Conservation (phyloP, 2,797 vertebrate species). For the Myotis findleyi region DNA sequence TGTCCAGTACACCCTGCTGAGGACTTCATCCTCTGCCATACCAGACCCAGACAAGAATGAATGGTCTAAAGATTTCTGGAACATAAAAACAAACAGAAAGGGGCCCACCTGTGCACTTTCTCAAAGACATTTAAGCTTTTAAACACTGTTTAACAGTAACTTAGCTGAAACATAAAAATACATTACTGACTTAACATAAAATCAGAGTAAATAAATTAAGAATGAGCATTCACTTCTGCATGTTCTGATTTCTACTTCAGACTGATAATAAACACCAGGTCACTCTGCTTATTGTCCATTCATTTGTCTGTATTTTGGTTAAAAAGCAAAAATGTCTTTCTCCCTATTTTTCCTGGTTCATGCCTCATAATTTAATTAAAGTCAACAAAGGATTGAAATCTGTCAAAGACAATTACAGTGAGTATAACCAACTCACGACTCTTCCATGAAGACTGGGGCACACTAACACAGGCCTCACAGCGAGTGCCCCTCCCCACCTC, state of each 20-base stretch:
- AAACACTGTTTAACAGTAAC: background rate
- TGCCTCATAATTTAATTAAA: background rate
- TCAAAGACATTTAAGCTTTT: background rate
- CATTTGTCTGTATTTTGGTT: background rate
- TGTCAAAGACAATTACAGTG: background rate
- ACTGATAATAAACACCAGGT: background rate
- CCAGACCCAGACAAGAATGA: background rate
- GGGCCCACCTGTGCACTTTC: background rate
- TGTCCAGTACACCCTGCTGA: background rate
- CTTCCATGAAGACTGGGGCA: background rate
- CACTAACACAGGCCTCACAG: background rate
- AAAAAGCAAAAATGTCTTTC: background rate
- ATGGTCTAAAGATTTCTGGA: background rate
- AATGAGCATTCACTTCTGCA: background rate
- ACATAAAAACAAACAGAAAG: background rate
- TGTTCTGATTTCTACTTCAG: background rate
- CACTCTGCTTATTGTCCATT: background rate
- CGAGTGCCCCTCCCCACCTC: background rate
- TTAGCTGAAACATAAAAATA: background rate
- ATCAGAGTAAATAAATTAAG: background rate
- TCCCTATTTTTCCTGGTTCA: background rate
- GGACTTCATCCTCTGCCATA: background rate
- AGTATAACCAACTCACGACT: background rate
- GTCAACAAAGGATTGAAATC: background rate
- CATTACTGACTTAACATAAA: background rate